Percentiles rank a stretch among this genome's conserved stretches.
Conservation (phyloP, 2,113 vertebrate species). For the Campylomormyrus numenius region DNA sequence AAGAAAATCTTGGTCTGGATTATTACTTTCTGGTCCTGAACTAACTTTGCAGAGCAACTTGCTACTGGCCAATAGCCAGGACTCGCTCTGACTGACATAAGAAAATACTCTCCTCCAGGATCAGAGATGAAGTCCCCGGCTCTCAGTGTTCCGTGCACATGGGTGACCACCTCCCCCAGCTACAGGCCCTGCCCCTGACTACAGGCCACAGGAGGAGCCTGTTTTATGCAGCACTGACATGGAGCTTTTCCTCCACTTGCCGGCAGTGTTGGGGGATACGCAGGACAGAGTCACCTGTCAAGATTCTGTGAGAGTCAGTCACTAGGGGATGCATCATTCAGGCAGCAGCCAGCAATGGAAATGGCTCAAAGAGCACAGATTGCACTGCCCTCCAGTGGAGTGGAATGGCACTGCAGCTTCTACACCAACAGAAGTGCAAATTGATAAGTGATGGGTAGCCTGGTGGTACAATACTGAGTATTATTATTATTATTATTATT, state of each 20-base stretch:
- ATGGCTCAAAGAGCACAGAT: background rate
- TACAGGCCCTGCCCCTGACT: background rate
- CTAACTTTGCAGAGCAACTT: background rate
- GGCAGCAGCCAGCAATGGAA: background rate
- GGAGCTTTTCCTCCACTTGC: background rate
- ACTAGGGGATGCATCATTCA: background rate
- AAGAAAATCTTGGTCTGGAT: background rate
- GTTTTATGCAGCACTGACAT: background rate
- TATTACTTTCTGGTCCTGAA: background rate
- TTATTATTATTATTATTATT: background rate
- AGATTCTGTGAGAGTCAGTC: background rate
- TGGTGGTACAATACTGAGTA: background rate
- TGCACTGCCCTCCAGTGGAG: conserved; percentile 16
- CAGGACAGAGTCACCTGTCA: conserved; percentile 2
- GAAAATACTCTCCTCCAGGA: background rate
- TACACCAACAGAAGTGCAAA: background rate
- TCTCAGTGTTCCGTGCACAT: background rate
- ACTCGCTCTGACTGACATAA: background rate
- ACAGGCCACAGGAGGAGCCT: background rate
- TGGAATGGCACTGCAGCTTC: background rate
- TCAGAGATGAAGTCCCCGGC: background rate
- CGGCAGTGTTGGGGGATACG: background rate
- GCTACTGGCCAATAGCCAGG: background rate
- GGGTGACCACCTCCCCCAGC: background rate
- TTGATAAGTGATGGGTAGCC: too few species aligned